Conservation (phyloP, 2,113 vertebrate species). For the Lutjanus erythropterus region DNA sequence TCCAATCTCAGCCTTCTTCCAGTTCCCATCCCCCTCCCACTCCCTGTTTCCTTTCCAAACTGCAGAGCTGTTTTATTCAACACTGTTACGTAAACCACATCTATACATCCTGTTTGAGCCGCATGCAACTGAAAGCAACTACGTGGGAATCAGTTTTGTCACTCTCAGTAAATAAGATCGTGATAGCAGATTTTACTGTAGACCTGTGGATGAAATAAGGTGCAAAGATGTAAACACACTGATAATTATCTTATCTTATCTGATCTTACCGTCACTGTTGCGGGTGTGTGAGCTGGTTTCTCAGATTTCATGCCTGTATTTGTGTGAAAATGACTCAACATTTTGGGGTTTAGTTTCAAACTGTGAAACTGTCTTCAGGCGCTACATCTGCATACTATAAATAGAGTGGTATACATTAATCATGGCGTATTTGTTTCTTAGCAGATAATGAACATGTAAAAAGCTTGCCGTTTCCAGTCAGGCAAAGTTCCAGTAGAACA, state of each 20-base stretch:
- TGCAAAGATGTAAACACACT: background rate
- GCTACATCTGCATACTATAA: background rate
- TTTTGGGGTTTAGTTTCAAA: background rate
- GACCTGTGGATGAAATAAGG: background rate
- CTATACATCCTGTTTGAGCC: background rate
- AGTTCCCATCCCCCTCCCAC: background rate
- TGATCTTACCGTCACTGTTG: too few species aligned
- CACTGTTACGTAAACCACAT: background rate
- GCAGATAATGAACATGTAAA: background rate
- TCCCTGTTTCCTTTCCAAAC: background rate
- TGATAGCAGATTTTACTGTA: background rate
- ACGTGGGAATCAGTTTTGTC: background rate
- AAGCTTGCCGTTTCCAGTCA: background rate
- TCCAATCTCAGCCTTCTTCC: background rate
- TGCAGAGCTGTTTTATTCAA: background rate
- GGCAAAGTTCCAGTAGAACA: background rate
- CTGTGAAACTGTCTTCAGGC: background rate
- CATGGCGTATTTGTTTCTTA: background rate
- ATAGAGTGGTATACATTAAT: background rate
- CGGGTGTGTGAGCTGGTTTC: background rate
- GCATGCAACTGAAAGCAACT: background rate
- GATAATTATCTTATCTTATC: too few species aligned
- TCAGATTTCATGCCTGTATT: background rate
- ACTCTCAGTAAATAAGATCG: background rate
- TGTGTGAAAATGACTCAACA: background rate